Evolutionary conservation across 2,888 invertebrate species (phyloP), one percentile per base, ranked within the genome.

Genomic region (Pherbina coryleti): DNA sequence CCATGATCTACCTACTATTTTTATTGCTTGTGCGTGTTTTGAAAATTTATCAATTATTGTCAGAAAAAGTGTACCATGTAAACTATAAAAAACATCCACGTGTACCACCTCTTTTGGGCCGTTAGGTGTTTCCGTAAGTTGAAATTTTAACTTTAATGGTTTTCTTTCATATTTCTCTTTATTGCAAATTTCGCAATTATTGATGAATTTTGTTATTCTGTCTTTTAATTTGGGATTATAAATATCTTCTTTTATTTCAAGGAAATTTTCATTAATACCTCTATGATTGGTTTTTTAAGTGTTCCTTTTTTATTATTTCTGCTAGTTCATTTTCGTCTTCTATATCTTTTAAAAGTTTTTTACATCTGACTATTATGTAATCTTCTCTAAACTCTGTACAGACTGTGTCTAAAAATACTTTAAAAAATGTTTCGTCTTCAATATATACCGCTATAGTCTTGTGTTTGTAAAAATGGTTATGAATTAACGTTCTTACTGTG

Each of bases 201-300:
- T 82, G 7, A 81, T 79, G n/a, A 82, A 81, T 69, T 82, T 69
- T 8, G 78, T 80, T 57, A 82, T 82, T 28, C 76, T 70, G 55
- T 55, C 28, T 44, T 70, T 78, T 17, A 81, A 53, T 5, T 80
- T 76, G 3, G 82, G 81, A 28, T 81, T 70, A 57, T 78, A 7
- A 37, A 19, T 57, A 14, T 57, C 5, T 34, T 11, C 31, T 9
- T 31, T 70, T 7, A 31, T 25, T 75, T 79, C 70, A 11, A 53
- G 53, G 19, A 67, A 76, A 22, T 76, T 57, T 76, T 75, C 81
- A 9, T 72, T 28, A 9, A 81, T 79, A 14, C 79, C 79, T 51
- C 31, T 53, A 70, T 70, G 70, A 19, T 70, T 51, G 5, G n/a
- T 37, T 66, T 19, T 44, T n/a, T 9, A 37, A 37, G 25, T 66